These are phyloP conservation scores for Nycticebus coucang DNA, from an alignment of 2,113 vertebrate species.

Conservation along the genomic window DNA sequence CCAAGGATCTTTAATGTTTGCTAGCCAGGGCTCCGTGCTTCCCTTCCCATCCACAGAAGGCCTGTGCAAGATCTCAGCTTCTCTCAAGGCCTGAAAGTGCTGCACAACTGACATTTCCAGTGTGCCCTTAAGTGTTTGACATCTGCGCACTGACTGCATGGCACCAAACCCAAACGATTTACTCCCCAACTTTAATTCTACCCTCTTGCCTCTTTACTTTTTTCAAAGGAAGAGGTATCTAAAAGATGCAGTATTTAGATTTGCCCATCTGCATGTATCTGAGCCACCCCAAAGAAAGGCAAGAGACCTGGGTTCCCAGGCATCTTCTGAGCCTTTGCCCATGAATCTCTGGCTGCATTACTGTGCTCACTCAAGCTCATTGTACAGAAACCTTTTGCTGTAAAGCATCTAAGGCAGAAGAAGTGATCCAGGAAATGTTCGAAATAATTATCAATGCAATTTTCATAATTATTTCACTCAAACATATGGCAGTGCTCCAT, in stretches of 20 bases:
- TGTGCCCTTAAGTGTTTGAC: not conserved
- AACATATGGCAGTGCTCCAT: not conserved
- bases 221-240: not conserved
- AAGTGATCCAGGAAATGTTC: not conserved
- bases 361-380: not conserved
- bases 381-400: not conserved
- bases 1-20: not conserved
- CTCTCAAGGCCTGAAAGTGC: not conserved
- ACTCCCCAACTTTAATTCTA: not conserved
- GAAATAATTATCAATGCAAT: not conserved
- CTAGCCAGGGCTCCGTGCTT: not conserved
- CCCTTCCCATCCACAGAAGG: not conserved
- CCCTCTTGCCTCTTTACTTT: not conserved
- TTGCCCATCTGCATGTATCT: not conserved
- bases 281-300: not conserved
- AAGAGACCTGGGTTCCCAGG: not conserved
- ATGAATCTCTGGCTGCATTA: not conserved
- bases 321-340: not conserved
- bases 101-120: not conserved
- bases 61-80: not conserved
- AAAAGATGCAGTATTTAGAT: not conserved
- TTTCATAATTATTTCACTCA: slow-evolving; percentile 2
- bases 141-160: not conserved
- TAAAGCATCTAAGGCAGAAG: not conserved
- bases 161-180: not conserved